Conservation (phyloP, 1,140 invertebrate species). For the Mamestra configurata region DNA sequence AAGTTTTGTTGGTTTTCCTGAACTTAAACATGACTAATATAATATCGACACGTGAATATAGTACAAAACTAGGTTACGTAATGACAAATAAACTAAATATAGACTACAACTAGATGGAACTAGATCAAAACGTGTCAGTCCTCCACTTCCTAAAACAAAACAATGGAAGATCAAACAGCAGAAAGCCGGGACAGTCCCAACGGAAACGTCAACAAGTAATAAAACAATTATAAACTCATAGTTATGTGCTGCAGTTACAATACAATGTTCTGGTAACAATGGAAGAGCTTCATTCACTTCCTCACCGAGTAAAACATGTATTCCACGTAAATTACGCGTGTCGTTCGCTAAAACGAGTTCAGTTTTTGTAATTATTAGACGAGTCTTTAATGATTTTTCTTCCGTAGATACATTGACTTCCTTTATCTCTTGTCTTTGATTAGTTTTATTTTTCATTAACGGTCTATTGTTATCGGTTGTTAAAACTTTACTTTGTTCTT, state of each 20-base stretch:
- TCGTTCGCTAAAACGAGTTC: slow-evolving; percentile 22
- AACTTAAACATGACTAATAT: background rate
- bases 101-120: too few species aligned
- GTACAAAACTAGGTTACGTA: too few species aligned
- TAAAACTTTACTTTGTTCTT: background rate
- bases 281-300: slow-evolving; percentile 12
- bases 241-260: slow-evolving; percentile 4
- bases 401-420: slow-evolving; percentile 7
- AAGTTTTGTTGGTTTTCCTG: background rate
- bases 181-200: slow-evolving; percentile 19
- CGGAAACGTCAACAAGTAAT: slow-evolving; percentile 30
- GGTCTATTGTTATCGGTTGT: background rate
- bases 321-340: slow-evolving; percentile 29
- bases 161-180: background rate
- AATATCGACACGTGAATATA: background rate
- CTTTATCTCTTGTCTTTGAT: slow-evolving; percentile 4
- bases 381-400: slow-evolving; percentile 16
- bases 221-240: slow-evolving; percentile 14
- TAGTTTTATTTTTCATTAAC: background rate
- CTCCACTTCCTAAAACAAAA: background rate
- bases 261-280: slow-evolving; percentile 24
- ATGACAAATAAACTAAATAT: too few species aligned
- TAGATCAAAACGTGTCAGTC: too few species aligned
- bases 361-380: background rate
- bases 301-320: slow-evolving; percentile 22